Evolutionary conservation across 1,140 invertebrate species (phyloP).

Genomic region (Oppia nitens): DNA sequence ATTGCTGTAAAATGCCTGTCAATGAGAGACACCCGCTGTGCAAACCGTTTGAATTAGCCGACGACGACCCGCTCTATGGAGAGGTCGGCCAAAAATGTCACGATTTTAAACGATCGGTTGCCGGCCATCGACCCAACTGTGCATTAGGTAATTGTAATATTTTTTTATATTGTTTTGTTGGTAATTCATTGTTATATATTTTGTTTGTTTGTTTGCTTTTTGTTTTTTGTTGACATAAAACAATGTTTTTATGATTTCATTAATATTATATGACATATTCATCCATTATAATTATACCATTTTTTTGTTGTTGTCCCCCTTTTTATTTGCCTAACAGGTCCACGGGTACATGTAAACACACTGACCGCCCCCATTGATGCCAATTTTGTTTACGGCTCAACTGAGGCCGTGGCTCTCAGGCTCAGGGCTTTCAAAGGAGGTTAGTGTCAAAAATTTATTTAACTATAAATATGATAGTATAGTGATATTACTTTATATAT

Average conservation of each 20-base stretch:
- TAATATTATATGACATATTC: not conserved
- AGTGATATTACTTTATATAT: too few relatives aligned
- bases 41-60: conserved; percentile 68
- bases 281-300: not conserved
- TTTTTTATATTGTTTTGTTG: not conserved
- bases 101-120: conserved; percentile 31
- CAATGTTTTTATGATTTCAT: not conserved
- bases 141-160: conserved; percentile 31
- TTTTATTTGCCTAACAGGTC: conserved; percentile 26
- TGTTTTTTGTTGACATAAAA: conserved; percentile 2
- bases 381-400: conserved; percentile 36
- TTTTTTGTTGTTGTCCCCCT: too few relatives aligned
- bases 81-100: conserved; percentile 26
- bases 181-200: not conserved
- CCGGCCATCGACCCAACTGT: conserved; percentile 32
- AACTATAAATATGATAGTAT: not conserved
- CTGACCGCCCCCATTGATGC: conserved; percentile 35
- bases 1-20: conserved; percentile 18
- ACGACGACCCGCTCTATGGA: conserved; percentile 75
- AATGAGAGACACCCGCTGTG: conserved; percentile 53
- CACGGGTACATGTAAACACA: conserved; percentile 31
- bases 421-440: conserved; percentile 32
- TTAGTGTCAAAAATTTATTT: not conserved
- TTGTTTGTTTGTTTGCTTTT: not conserved
- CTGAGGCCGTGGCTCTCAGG: conserved; percentile 27